Base-by-base conservation (phyloP, 2,888 invertebrate species). In the Alentia gelatinosa region DNA sequence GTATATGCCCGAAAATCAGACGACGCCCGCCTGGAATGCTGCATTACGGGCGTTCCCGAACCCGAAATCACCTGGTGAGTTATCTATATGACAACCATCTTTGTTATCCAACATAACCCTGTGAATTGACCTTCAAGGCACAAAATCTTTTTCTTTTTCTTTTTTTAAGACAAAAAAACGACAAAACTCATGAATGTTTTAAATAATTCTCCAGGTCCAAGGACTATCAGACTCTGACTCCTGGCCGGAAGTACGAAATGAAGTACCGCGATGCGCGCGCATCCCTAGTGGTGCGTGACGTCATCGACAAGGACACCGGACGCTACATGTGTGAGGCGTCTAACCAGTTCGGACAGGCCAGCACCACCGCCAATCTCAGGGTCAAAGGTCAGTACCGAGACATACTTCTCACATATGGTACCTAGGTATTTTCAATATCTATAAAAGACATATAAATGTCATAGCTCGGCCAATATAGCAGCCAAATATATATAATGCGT, bases 251-350 rank as follows among this genome's bases (percentile, higher is more conserved):
- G 91, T 94, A 94, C 92, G 92, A 91, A 26, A 94, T 94, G 74
- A 93, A 93, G 90, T 94, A 92, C 90, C 79, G 91, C 9, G 93
- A 94, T 56, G 90, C 91, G 37, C 84, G 91, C 3, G 93, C 93
- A 4, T 83, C 91, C 26, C 95, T 99, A 89, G 97, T 97, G 33
- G 97, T 98, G 93, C 97, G 83, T 79, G 93, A 93, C 89, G 91
- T 93, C 26, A 90, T 83, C n/a, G 90, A 92, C 15, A 86, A 74
- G 7, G 94, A 94, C 86, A 91, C 91, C 40, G 94, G 94, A 15
- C 86, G 90, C 47, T 94, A 94, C 92, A 92, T 91, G 15, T 92
- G 93, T 39, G 93, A 93, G 91, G 93, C 93, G 12, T 68, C 92
- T 35, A 94, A 94, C 92, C 88, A 92, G 42, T 91, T 93, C 40